A percentile compares a stretch with the other conserved stretches of the same genome.
Conservation (phyloP, 2,797 vertebrate species). For the Hoplostethus mediterraneus region DNA sequence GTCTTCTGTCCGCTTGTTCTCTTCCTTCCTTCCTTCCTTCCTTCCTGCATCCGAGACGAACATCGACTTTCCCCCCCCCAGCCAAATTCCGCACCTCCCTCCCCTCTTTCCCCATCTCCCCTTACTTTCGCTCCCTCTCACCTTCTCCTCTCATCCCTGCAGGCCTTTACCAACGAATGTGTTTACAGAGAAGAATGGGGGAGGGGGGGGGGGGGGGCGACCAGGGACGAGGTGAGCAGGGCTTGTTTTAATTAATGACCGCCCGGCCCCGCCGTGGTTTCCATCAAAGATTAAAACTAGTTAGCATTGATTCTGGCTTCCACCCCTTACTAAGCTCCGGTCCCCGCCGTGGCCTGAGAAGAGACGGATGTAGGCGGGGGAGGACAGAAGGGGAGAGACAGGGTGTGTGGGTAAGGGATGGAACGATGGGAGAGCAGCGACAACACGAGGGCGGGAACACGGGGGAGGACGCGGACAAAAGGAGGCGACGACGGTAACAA, state of each 20-base stretch:
- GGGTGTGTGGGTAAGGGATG: slow-evolving; percentile 7
- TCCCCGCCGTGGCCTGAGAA: slow-evolving; percentile 36
- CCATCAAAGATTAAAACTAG: slow-evolving; percentile 78
- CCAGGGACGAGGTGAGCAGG: slow-evolving; percentile 47
- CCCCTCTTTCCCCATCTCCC: slow-evolving; percentile 15
- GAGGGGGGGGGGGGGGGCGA: slow-evolving; percentile 6
- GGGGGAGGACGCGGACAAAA: slow-evolving; percentile 4
- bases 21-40: slow-evolving; percentile 6
- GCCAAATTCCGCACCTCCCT: slow-evolving; percentile 10
- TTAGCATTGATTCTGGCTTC: slow-evolving; percentile 77
- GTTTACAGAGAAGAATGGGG: slow-evolving; percentile 53
- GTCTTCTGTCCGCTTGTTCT: not conserved
- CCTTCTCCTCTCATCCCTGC: slow-evolving; percentile 21
- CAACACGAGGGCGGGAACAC: slow-evolving; percentile 7
- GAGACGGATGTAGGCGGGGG: slow-evolving; percentile 16
- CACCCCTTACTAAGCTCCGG: slow-evolving; percentile 55
- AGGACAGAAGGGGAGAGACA: slow-evolving; percentile 11
- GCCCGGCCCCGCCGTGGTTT: slow-evolving; percentile 59
- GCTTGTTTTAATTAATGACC: slow-evolving; percentile 81
- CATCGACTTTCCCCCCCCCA: slow-evolving; percentile 33
- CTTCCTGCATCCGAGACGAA: not conserved
- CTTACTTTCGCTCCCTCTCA: slow-evolving; percentile 21
- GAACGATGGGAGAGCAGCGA: slow-evolving; percentile 34
- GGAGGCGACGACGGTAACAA: not conserved
- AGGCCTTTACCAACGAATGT: slow-evolving; percentile 56